These are phyloP conservation scores for Orbicella faveolata DNA, from an alignment of 64 coral and sea anemone genomes.

Conservation along the genomic window DNA sequence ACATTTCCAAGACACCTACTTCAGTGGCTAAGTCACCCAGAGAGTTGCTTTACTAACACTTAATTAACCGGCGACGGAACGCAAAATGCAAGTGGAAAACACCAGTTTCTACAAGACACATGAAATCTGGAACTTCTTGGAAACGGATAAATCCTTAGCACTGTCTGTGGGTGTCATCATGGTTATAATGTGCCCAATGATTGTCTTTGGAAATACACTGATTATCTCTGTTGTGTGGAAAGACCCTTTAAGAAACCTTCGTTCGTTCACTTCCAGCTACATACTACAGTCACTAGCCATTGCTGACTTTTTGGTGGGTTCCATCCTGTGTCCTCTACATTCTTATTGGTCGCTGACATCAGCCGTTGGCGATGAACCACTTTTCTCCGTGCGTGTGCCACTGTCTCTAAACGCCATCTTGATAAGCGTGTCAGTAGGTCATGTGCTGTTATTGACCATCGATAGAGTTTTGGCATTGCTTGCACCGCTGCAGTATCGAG, in stretches of 20 bases:
- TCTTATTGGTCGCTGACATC: background rate
- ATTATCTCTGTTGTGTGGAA: background rate
- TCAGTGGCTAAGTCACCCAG: background rate
- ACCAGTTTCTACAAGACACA: background rate
- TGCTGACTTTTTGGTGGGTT: background rate
- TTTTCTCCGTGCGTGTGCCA: background rate
- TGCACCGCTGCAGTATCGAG: slow-evolving; percentile 4
- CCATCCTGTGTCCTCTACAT: background rate
- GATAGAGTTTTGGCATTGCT: background rate
- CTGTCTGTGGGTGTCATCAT: background rate
- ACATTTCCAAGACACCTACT: background rate
- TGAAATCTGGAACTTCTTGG: background rate
- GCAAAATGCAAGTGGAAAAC: background rate
- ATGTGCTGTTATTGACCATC: slow-evolving; percentile 1
- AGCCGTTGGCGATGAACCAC: background rate
- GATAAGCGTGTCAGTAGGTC: background rate
- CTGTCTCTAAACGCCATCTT: background rate
- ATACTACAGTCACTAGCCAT: background rate
- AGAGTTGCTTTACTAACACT: background rate
- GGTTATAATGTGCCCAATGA: background rate
- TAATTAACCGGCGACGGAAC: background rate
- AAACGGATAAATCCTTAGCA: background rate
- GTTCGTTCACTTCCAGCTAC: background rate
- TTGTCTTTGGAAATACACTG: background rate
- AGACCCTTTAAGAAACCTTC: background rate